A percentile compares a stretch with the other conserved stretches of the same genome.
phyloP scores from a whole-genome alignment of 1,140 invertebrate genomes.

The Drosophila rhopaloa region DNA sequence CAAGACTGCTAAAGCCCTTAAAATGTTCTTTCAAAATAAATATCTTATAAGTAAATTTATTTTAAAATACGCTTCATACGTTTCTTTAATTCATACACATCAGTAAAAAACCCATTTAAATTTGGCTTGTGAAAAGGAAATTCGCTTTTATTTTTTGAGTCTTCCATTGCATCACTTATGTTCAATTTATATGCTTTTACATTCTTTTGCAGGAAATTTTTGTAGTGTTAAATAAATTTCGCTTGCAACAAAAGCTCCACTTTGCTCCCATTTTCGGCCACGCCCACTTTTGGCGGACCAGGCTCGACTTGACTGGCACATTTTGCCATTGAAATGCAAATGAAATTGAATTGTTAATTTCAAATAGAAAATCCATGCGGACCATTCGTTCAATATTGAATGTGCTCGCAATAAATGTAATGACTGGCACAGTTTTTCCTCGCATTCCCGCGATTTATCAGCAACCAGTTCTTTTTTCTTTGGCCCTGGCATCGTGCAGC shows the following conservation, averaged over 20 bases:
- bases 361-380: conserved; percentile 80
- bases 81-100: conserved; percentile 10
- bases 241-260: conserved; percentile 36
- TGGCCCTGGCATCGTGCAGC: conserved; percentile 22
- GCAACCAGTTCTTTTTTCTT: neutral
- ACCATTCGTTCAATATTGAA: conserved; percentile 81
- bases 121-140: conserved; percentile 30
- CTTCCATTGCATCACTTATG: conserved; percentile 43
- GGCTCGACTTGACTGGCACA: conserved; percentile 47
- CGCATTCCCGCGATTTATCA: conserved; percentile 12
- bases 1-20: no score
- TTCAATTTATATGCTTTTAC: conserved; percentile 44
- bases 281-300: conserved; percentile 7
- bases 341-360: conserved; percentile 84
- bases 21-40: no score
- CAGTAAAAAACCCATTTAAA: conserved; percentile 21
- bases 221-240: conserved; percentile 60
- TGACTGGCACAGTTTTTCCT: conserved; percentile 77
- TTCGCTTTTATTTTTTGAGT: conserved; percentile 17
- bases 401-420: conserved; percentile 82
- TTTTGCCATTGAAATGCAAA: conserved; percentile 79
- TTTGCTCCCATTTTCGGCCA: conserved; percentile 6
- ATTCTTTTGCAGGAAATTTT: conserved; percentile 39
- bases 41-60: conserved; percentile 4
- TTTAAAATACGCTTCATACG: conserved; percentile 12